Percentiles rank a stretch among this genome's conserved stretches.
Evolutionary conservation across 2,888 invertebrate genomes (phyloP).

Genomic region (Nemapogon koenigi): DNA sequence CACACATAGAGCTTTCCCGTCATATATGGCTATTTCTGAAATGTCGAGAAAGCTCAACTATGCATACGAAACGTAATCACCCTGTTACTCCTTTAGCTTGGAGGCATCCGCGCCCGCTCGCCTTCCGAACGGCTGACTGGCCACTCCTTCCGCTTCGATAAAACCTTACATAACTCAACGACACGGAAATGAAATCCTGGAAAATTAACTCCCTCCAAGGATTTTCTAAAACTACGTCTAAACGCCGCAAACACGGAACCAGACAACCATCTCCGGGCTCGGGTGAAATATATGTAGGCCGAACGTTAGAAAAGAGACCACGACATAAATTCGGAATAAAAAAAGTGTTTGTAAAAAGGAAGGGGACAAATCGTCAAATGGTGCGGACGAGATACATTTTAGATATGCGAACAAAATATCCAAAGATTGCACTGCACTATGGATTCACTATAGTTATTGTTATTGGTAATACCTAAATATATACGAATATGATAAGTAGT

Average conservation of each 20-base stretch:
- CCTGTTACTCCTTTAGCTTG: constrained; percentile 6
- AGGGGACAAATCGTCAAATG: constrained; percentile 50
- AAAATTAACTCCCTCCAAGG: constrained; percentile 5
- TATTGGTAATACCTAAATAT: too few species aligned
- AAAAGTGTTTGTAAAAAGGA: constrained; percentile 22
- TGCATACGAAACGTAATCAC: constrained; percentile 4
- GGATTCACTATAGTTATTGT: too few species aligned
- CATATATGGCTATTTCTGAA: too few species aligned
- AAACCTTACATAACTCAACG: constrained; percentile 8
- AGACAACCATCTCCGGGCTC: too few species aligned
- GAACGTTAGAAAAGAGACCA: constrained; percentile 4
- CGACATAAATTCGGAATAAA: constrained; percentile 42
- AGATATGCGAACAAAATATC: constrained; percentile 31
- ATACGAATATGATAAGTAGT: too few species aligned
- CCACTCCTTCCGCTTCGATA: constrained; percentile 4
- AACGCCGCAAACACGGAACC: too few species aligned
- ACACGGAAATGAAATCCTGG: constrained; percentile 8
- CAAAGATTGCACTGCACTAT: constrained; percentile 4
- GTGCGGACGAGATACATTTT: constrained; percentile 50
- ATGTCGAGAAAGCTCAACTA: too few species aligned
- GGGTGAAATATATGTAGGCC: too few species aligned
- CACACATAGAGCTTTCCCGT: too few species aligned
- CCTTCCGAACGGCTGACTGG: background rate
- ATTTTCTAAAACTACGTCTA: too few species aligned
- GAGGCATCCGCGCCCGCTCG: constrained; percentile 6